These are phyloP conservation scores for Acrobasis consociella DNA, from an alignment of 2,888 invertebrate genomes.

Conservation along the genomic window DNA sequence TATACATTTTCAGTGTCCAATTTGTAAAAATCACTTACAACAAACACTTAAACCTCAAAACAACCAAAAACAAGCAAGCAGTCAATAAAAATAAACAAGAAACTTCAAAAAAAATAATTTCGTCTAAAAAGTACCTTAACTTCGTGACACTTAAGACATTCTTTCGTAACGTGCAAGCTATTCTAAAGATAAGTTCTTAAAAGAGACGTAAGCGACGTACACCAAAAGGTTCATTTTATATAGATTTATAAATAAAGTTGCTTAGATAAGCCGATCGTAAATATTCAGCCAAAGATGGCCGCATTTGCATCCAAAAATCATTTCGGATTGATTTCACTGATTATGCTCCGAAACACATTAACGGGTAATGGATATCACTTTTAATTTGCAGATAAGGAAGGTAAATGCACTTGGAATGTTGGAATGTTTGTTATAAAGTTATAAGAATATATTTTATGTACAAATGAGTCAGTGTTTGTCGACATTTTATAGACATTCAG, in stretches of 20 bases:
- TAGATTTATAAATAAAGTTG: conserved; percentile 18
- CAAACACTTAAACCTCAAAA: neutral
- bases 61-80: neutral
- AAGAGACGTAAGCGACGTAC: neutral
- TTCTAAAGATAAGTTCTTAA: neutral
- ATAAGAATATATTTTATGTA: no score
- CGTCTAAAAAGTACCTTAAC: neutral
- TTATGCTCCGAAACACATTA: conserved; percentile 10
- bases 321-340: conserved; percentile 21
- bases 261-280: conserved; percentile 19
- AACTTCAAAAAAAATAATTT: neutral
- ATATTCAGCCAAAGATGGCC: conserved; percentile 1
- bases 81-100: neutral
- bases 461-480: no score
- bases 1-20: neutral
- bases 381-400: conserved; percentile 13
- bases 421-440: no score
- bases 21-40: conserved; percentile 8
- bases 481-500: no score
- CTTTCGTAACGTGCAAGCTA: neutral
- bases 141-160: neutral
- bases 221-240: neutral
- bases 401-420: conserved; percentile 9
- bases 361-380: conserved; percentile 5
- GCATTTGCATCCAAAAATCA: conserved; percentile 11